A percentile compares a stretch with the other conserved stretches of the same genome.
Evolutionary conservation across 1,140 invertebrate genomes (phyloP).

Genomic region (Penaeus vannamei): DNA sequence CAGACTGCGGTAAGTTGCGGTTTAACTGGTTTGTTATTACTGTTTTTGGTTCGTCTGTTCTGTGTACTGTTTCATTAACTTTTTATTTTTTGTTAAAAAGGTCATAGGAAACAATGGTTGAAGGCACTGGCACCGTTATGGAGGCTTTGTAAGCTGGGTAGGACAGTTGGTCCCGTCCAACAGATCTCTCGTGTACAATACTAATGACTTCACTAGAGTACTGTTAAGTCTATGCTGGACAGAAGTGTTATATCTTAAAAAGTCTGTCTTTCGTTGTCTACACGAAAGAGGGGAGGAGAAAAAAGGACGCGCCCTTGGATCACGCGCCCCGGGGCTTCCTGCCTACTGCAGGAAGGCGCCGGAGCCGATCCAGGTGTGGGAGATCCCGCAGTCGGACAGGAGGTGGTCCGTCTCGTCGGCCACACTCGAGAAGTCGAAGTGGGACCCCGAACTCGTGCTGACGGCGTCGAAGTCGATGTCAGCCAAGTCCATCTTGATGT

Average conservation of each 20-base stretch:
- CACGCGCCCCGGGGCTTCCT: constrained; percentile 2
- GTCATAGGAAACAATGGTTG: constrained; percentile 62
- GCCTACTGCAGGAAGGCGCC: constrained; percentile 46
- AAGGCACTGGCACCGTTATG: constrained; percentile 65
- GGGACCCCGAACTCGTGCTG: constrained; percentile 80
- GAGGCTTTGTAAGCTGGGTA: constrained; percentile 60
- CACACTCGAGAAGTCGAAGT: constrained; percentile 81
- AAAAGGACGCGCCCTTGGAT: constrained; percentile 35
- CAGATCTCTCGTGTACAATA: constrained; percentile 55
- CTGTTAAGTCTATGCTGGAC: constrained; percentile 63
- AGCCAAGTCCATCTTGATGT: constrained; percentile 78
- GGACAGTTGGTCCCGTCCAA: constrained; percentile 62
- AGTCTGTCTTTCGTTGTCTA: constrained; percentile 57
- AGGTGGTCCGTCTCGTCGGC: constrained; percentile 78
- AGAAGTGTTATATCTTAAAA: constrained; percentile 32
- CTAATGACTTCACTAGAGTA: constrained; percentile 60
- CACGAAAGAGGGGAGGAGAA: constrained; percentile 53
- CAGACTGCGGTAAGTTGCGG: constrained; percentile 42
- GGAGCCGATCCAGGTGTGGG: constrained; percentile 55
- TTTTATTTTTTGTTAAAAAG: neutral
- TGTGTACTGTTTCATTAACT: too few species aligned
- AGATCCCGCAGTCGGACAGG: constrained; percentile 70
- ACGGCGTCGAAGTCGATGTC: constrained; percentile 79
- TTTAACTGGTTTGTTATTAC: constrained; percentile 16
- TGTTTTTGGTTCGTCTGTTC: constrained; percentile 34